Conservation (phyloP, 2,797 vertebrate genomes). For the Sebastolobus altivelis region DNA sequence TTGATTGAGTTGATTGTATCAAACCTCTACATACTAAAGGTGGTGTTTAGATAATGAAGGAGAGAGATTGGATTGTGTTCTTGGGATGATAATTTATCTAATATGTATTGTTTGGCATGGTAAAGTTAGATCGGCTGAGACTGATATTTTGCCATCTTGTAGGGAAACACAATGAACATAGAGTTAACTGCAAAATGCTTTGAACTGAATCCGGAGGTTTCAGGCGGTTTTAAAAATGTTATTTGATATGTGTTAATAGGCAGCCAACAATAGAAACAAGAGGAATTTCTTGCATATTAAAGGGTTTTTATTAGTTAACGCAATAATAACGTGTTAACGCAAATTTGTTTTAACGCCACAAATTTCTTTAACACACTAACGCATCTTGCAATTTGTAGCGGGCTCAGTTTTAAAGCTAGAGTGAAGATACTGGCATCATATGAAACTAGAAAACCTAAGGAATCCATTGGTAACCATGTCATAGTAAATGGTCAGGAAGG, state of each 20-base stretch:
- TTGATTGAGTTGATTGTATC: conserved; percentile 1
- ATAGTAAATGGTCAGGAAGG: too few relatives aligned
- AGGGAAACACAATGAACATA: conserved; percentile 28
- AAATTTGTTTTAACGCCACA: too few relatives aligned
- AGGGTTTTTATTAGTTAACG: not conserved
- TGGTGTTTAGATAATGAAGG: conserved; percentile 20
- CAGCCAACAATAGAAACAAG: not conserved
- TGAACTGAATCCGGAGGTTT: not conserved
- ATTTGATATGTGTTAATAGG: not conserved
- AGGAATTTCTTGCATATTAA: not conserved
- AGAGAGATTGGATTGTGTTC: not conserved
- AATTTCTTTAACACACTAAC: too few relatives aligned
- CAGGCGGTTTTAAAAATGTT: not conserved
- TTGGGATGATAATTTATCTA: not conserved
- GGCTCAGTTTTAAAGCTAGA: too few relatives aligned
- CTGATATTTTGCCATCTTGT: not conserved
- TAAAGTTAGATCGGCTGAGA: not conserved
- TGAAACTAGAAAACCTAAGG: too few relatives aligned
- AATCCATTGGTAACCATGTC: too few relatives aligned
- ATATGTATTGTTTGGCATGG: not conserved
- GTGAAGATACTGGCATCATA: too few relatives aligned
- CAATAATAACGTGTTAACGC: too few relatives aligned
- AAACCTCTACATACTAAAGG: not conserved
- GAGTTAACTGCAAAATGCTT: not conserved
- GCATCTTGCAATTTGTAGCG: too few relatives aligned